A percentile compares a stretch with the other conserved stretches of the same genome.
phyloP scores from a whole-genome alignment of 2,113 vertebrate species.

The Numida meleagris region DNA sequence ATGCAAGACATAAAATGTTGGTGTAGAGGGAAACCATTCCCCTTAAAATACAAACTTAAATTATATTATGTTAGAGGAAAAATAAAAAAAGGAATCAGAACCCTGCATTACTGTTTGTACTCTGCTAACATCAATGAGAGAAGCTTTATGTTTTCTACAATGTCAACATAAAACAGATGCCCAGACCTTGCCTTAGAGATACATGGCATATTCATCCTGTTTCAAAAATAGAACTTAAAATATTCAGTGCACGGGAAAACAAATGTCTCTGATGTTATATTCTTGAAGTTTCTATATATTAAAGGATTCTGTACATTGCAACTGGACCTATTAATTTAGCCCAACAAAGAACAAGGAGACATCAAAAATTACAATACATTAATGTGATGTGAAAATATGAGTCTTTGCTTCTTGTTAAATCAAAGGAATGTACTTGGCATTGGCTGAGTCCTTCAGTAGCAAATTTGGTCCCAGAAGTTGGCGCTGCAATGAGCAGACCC shows the following conservation, averaged over 20 bases:
- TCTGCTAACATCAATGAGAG: background rate
- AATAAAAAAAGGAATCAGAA: background rate
- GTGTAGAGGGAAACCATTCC: background rate
- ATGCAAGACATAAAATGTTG: background rate
- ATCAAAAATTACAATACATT: background rate
- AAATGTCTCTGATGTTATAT: background rate
- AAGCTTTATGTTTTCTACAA: slow-evolving; percentile 28
- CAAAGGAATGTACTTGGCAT: background rate
- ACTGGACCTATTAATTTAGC: background rate
- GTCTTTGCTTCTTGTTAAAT: background rate
- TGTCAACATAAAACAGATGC: slow-evolving; percentile 41
- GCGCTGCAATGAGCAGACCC: background rate
- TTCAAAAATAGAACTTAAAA: slow-evolving; percentile 19
- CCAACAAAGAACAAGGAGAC: background rate
- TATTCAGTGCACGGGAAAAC: background rate
- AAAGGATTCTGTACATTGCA: background rate
- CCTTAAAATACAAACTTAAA: background rate
- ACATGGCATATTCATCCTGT: background rate
- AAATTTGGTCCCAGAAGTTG: background rate
- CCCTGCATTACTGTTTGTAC: background rate
- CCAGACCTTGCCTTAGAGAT: slow-evolving; percentile 15
- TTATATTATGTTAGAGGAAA: background rate
- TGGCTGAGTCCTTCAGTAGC: background rate
- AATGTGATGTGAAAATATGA: background rate
- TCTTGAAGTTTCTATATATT: background rate